Percentiles rank a stretch among this genome's conserved stretches.
Evolutionary conservation across 2,888 invertebrate genomes (phyloP).

Genomic region (Dicycla oo): DNA sequence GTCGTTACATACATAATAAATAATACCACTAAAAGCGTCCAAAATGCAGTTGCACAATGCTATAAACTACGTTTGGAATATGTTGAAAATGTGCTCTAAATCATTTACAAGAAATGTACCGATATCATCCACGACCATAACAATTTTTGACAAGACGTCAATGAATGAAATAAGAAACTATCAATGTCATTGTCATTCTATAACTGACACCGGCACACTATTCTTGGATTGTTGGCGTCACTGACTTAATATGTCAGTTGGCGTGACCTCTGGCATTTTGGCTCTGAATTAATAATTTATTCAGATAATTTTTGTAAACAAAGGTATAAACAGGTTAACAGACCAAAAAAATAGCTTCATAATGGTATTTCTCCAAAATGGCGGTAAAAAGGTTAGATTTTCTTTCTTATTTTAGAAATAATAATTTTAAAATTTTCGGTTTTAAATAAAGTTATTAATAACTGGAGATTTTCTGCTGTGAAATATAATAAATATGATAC

Average conservation of each 20-base stretch:
- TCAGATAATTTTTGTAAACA: too few species aligned
- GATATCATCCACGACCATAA: constrained; percentile 45
- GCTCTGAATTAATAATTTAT: background rate
- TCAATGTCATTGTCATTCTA: constrained; percentile 20
- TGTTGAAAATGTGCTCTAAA: constrained; percentile 5
- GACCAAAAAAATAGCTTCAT: too few species aligned
- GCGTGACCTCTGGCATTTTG: constrained; percentile 13
- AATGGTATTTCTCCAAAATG: too few species aligned
- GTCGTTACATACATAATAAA: constrained; percentile 37
- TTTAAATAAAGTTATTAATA: too few species aligned
- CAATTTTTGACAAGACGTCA: constrained; percentile 30
- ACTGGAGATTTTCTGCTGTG: too few species aligned
- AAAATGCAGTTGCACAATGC: constrained; percentile 24
- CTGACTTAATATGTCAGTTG: too few species aligned
- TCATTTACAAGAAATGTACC: constrained; percentile 34
- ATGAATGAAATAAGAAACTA: background rate
- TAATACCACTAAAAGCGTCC: constrained; percentile 34
- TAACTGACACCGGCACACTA: background rate
- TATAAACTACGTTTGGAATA: constrained; percentile 29
- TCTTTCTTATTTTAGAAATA: too few species aligned
- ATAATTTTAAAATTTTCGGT: too few species aligned
- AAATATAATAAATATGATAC: too few species aligned
- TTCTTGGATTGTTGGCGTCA: too few species aligned
- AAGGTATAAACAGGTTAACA: too few species aligned
- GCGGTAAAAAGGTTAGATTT: too few species aligned